Evolutionary conservation across 2,113 vertebrate genomes (phyloP).

Genomic region (Spheniscus mendiculus): DNA sequence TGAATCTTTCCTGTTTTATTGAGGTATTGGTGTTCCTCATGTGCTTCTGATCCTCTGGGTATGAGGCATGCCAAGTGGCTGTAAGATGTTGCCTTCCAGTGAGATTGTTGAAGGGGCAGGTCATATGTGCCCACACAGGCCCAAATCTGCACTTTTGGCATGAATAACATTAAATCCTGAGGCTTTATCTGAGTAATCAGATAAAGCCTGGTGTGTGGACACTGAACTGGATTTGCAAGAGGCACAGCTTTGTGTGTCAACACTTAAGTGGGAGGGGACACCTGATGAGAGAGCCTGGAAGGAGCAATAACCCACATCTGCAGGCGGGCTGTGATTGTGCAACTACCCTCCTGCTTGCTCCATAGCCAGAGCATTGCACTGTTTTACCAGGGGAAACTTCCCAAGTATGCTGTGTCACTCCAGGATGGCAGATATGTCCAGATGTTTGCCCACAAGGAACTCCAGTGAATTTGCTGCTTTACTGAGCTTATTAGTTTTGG

Average conservation of each 20-base stretch:
- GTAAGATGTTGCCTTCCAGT: neutral
- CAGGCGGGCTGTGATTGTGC: neutral
- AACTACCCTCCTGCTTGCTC: neutral
- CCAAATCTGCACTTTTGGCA: neutral
- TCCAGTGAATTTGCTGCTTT: neutral
- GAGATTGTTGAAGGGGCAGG: neutral
- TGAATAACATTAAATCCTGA: neutral
- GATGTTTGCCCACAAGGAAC: neutral
- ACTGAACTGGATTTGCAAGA: conserved; percentile 16
- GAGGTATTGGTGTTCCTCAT: neutral
- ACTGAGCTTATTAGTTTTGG: rapidly evolving
- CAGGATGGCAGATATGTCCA: neutral
- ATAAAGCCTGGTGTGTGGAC: neutral
- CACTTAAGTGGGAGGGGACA: neutral
- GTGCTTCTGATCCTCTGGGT: neutral
- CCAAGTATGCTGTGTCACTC: neutral
- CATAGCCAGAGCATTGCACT: neutral
- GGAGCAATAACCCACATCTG: neutral
- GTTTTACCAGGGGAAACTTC: neutral
- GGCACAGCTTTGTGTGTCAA: conserved; percentile 21
- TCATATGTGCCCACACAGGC: neutral
- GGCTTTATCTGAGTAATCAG: neutral
- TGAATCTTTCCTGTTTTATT: neutral
- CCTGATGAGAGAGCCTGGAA: neutral
- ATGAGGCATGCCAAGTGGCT: neutral